Conservation (phyloP, 2,113 vertebrate genomes). For the Sander lucioperca region DNA sequence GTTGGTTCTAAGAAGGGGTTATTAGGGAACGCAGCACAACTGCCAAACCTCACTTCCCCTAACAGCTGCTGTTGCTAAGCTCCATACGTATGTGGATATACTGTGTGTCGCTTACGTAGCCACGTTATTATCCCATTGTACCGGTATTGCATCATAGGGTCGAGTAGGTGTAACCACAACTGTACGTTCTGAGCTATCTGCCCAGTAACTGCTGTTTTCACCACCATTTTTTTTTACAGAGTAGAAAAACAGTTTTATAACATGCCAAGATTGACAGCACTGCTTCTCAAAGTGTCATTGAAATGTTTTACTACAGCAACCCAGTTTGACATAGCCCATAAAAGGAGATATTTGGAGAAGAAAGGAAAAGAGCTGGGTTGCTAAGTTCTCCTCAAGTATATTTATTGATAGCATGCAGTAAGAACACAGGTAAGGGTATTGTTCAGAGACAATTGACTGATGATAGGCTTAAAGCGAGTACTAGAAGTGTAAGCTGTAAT, state of each 20-base stretch:
- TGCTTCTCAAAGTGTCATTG: conserved; percentile 26
- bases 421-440: not conserved
- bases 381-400: conserved; percentile 8
- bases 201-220: conserved; percentile 15
- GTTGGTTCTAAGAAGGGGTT: conserved; percentile 60
- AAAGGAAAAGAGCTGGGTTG: not conserved
- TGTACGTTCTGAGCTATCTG: not conserved
- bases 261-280: conserved; percentile 35
- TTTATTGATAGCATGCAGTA: not conserved
- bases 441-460: not conserved
- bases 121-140: conserved; percentile 38
- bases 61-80: conserved; percentile 69
- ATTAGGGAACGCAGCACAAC: conserved; percentile 45
- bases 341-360: conserved; percentile 35
- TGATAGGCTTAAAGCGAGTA: conserved; percentile 17
- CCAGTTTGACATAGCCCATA: conserved; percentile 34
- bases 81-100: conserved; percentile 35
- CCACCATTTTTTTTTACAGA: conserved; percentile 6
- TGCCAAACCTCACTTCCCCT: conserved; percentile 65
- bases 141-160: conserved; percentile 29
- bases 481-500: not conserved
- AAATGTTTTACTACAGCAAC: conserved; percentile 46
- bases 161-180: not conserved
- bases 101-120: conserved; percentile 37
- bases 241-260: conserved; percentile 32